A percentile compares a stretch with the other conserved stretches of the same genome.
phyloP scores from a whole-genome alignment of 2,113 vertebrate genomes.

The Halcyon senegalensis region DNA sequence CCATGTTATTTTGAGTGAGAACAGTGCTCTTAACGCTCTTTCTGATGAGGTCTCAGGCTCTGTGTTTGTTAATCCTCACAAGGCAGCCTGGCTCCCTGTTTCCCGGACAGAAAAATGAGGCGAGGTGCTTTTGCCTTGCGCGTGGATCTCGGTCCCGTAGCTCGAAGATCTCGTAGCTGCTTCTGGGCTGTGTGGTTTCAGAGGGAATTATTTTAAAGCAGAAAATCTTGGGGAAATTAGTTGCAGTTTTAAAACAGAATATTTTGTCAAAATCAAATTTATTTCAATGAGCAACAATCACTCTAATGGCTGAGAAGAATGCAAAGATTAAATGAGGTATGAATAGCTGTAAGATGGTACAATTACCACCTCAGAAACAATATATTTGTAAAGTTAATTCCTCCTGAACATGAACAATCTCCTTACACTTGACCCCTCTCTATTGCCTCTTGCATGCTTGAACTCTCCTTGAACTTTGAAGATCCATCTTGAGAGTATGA shows the following conservation, averaged over 20 bases:
- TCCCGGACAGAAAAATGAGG: not conserved
- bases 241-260: slow-evolving; percentile 76
- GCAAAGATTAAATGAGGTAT: slow-evolving; percentile 90
- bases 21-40: fast-evolving
- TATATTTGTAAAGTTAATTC: slow-evolving; percentile 97
- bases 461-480: slow-evolving; percentile 99
- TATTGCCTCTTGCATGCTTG: slow-evolving; percentile 90
- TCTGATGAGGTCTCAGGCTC: not conserved
- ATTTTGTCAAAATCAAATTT: slow-evolving; percentile 83
- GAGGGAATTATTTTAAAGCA: slow-evolving; percentile 36
- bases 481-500: slow-evolving; percentile 82
- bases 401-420: slow-evolving; percentile 83
- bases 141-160: not conserved
- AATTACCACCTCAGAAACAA: slow-evolving; percentile 93
- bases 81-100: not conserved
- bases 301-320: slow-evolving; percentile 85
- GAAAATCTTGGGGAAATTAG: slow-evolving; percentile 71
- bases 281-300: slow-evolving; percentile 78
- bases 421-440: slow-evolving; percentile 87
- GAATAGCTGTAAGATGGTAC: slow-evolving; percentile 92
- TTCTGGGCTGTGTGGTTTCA: slow-evolving; percentile 24
- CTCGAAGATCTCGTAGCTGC: not conserved
- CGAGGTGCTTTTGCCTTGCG: not conserved
- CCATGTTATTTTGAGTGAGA: not conserved
- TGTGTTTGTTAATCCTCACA: not conserved